Evolutionary conservation across 2,113 vertebrate genomes (phyloP).

Genomic region (Saguinus imperator): DNA sequence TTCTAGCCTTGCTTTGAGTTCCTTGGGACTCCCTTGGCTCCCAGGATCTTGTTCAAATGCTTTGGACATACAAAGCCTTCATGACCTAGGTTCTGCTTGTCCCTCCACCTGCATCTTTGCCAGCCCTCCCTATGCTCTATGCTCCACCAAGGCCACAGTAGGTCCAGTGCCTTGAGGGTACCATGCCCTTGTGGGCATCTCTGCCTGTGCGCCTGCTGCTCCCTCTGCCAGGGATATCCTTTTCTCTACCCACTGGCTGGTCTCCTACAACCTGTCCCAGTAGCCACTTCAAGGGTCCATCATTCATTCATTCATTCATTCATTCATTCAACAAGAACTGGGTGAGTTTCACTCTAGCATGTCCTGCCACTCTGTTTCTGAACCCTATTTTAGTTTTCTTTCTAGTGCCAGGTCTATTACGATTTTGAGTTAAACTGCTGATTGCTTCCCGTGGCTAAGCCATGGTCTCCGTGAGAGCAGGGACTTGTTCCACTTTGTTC

Average conservation of each 20-base stretch:
- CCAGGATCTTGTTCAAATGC: background rate
- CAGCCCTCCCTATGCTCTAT: too few species aligned
- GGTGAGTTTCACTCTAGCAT: background rate
- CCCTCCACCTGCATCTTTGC: background rate
- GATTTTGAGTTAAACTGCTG: background rate
- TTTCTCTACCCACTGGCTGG: background rate
- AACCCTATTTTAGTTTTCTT: background rate
- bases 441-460: background rate
- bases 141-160: too few species aligned
- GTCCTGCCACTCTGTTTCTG: background rate
- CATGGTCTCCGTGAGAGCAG: background rate
- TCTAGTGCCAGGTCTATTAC: background rate
- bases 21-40: background rate
- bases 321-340: background rate
- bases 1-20: background rate
- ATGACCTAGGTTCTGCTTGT: too few species aligned
- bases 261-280: background rate
- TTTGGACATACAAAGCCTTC: background rate
- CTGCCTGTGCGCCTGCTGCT: background rate
- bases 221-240: background rate
- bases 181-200: accelerated
- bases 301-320: background rate
- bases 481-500: background rate
- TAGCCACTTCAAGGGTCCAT: background rate
- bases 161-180: background rate